Evolutionary conservation across 2,888 invertebrate genomes (phyloP), one percentile per base, ranked within the genome.

Genomic region (Xestobium rufovillosum): DNA sequence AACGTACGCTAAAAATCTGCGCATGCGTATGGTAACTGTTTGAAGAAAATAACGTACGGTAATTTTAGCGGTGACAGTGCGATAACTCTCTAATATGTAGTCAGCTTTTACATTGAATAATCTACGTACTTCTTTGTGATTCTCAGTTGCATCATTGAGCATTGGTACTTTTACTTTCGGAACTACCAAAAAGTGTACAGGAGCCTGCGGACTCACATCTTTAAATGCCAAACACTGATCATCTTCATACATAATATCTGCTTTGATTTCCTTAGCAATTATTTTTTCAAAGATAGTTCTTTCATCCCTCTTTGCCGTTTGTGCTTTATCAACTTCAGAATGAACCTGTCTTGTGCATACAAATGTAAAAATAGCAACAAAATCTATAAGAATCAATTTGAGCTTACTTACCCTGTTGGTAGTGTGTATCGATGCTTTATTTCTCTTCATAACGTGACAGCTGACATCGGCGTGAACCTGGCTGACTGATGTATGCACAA

Each of bases 201-300:
- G 89, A 1, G 88, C 89, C 59, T 87, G 86, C 1, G 88, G 85
- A 25, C 72, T 67, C 3, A 85, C 66, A 62, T 90, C 89, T 51
- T 83, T 79, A 62, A 90, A 87, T 1, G 86, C 89, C 31, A 90
- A 61, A 57, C 84, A 83, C 55, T 75, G 60, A 1, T 87, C 81
- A 66, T 89, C 88, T 60, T 89, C 87, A 59, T 79, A 83, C 46
- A 89, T 76, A 31, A 89, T 80, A 52, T 86, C 81, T 0, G 87
- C 84, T 41, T 83, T 81, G 35, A 89, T 79, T 61, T 83, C 76
- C 54, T 80, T 83, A 1, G 80, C 73, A 38, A 87, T 73, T 35
- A 89, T 88, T 60, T 78, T 80, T 44, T 80, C 81, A 62, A 89
- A 89, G 44, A 88, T 78, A 0, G 86, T 87, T 37, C 42, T 46